These are phyloP conservation scores for Nerophis ophidion DNA, from an alignment of 2,113 vertebrate species.

Conservation along the genomic window DNA sequence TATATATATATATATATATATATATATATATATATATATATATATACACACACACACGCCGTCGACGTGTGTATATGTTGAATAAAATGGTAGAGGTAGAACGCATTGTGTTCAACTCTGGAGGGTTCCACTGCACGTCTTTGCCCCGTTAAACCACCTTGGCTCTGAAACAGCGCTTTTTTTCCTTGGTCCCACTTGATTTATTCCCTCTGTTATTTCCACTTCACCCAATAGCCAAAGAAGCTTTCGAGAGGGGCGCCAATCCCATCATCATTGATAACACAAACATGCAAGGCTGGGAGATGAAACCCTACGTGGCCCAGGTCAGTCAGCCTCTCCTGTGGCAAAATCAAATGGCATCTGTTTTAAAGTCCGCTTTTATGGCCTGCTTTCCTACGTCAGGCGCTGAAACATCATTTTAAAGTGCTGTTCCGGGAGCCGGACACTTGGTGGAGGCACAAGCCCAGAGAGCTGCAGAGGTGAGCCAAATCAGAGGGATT, in stretches of 20 bases:
- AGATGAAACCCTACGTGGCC: constrained; percentile 93
- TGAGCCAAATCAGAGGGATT: constrained; percentile 56
- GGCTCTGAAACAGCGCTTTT: background rate
- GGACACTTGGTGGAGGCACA: constrained; percentile 95
- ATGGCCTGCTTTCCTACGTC: constrained; percentile 14
- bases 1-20: too few relatives aligned
- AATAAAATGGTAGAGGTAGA: too few relatives aligned
- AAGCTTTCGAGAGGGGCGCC: constrained; percentile 81
- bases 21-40: too few relatives aligned
- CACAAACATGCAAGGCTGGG: constrained; percentile 94
- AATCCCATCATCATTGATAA: constrained; percentile 96
- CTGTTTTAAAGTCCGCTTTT: background rate
- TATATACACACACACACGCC: too few relatives aligned
- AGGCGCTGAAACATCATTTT: constrained; percentile 88
- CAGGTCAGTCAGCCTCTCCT: constrained; percentile 78
- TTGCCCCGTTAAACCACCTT: background rate
- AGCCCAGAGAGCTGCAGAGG: constrained; percentile 91
- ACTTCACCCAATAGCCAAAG: constrained; percentile 73
- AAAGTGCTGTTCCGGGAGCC: constrained; percentile 91
- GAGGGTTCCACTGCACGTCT: too few relatives aligned
- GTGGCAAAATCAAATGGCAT: background rate
- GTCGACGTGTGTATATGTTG: too few relatives aligned
- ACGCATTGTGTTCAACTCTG: too few relatives aligned
- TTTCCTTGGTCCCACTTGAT: constrained; percentile 2
- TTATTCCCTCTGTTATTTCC: constrained; percentile 9